Evolutionary conservation across 2,888 invertebrate genomes (phyloP), one percentile per base, ranked within the genome.

Genomic region (Trichopria drosophilae): DNA sequence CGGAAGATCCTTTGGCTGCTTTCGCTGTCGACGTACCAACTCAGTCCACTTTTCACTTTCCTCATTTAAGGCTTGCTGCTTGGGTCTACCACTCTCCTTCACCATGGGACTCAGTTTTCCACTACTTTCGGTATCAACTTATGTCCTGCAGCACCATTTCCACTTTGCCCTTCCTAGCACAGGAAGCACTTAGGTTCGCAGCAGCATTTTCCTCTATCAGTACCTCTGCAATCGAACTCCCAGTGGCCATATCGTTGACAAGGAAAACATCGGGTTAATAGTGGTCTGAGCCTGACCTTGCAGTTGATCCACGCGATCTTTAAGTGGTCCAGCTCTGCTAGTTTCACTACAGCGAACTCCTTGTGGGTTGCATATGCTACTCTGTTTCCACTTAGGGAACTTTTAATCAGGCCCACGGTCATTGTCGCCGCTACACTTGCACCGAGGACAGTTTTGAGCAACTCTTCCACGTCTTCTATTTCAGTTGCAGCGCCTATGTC

Each of bases 351-450:
- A 3, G 10, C 26, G 6, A 10, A 16, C 10, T 4, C 16, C 28
- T 5, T 12, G 24, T 26, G 4, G 3, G 12, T 18, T 16, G 18
- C 15, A 18, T 19, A 12, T 5, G 10, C 5, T 4, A 40, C 9
- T 40, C n/a, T 40, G 4, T 15, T 26, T 28, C 18, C 40, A 10
- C 40, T 28, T 4, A 12, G 4, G 28, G 16, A 18, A 9, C 19
- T 12, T n/a, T 26, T 40, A 22, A 53, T 55, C n/a, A 52, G n/a
- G 16, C 15, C 28, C 4, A 55, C 40, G n/a, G n/a, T n/a, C 7
- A n/a, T 16, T 4, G 28, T 6, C 7, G 45, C 53, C 5, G n/a
- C 39, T 6, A 13, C 13, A 7, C 23, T 31, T 5, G 24, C 39
- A 5, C 10, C 18, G n/a, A 44, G 35, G 34, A 35, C 44, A n/a